Conservation (phyloP, 37 sponge, comb jelly and placozoan genomes). For the Axinella damicornis region DNA sequence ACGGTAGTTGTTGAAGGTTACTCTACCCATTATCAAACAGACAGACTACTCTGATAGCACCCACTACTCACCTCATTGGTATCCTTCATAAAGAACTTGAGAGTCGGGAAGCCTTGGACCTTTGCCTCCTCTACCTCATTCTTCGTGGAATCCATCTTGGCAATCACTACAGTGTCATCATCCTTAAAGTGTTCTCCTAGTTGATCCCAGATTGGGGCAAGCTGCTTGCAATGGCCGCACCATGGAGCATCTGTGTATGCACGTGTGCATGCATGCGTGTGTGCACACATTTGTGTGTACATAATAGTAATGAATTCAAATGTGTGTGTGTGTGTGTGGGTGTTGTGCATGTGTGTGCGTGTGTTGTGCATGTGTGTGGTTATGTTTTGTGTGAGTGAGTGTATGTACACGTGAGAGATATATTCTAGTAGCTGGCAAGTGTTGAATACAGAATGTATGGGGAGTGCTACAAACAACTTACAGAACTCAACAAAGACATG, state of each 20-base stretch:
- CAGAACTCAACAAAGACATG: conserved; percentile 98
- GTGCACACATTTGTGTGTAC: no score
- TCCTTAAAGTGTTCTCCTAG: conserved; percentile 90
- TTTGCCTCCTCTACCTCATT: conserved; percentile 87
- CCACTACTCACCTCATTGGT: conserved; percentile 68
- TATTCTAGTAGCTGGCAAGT: no score
- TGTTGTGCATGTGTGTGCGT: no score
- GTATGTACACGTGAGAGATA: no score
- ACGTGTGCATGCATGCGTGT: no score
- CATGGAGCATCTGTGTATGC: conserved; percentile 98
- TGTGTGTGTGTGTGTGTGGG: background rate
- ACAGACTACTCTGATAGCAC: no score
- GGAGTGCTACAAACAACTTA: conserved; percentile 35
- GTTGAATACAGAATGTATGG: no score
- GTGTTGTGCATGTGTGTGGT: background rate
- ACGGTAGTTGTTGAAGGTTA: no score
- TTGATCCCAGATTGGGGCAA: conserved; percentile 97
- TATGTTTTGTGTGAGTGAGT: no score
- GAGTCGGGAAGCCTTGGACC: conserved; percentile 92
- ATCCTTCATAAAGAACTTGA: conserved; percentile 90
- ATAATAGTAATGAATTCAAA: no score
- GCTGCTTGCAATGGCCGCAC: conserved; percentile 99
- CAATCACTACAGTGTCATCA: conserved; percentile 89
- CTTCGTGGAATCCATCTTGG: conserved; percentile 97
- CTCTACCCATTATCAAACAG: no score